Conservation (phyloP, 2,797 vertebrate genomes). For the Sebastes steindachneri region DNA sequence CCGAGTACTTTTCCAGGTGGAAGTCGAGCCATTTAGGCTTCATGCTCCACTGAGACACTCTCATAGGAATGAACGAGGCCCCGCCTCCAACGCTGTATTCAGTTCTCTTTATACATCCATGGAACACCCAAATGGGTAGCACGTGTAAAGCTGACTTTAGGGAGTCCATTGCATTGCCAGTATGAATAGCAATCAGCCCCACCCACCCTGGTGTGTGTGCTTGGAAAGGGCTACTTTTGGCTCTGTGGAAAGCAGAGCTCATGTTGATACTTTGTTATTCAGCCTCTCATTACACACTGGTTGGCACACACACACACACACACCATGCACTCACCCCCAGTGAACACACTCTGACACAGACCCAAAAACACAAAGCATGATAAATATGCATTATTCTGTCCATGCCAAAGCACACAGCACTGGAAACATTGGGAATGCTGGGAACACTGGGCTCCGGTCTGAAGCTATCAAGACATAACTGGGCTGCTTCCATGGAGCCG, state of each 20-base stretch:
- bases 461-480: neutral
- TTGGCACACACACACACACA: neutral
- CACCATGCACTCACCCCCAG: neutral
- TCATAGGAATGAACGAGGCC: too few relatives aligned
- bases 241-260: slow-evolving; percentile 21
- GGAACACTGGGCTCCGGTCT: slow-evolving; percentile 5
- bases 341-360: slow-evolving; percentile 8
- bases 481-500: neutral
- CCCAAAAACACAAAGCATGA: slow-evolving; percentile 4
- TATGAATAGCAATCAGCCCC: slow-evolving; percentile 40
- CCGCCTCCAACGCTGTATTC: too few relatives aligned
- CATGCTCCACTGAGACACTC: too few relatives aligned
- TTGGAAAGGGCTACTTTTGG: slow-evolving; percentile 1
- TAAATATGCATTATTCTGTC: slow-evolving; percentile 29
- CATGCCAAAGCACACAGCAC: slow-evolving; percentile 20
- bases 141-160: slow-evolving; percentile 44
- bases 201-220: neutral
- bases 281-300: slow-evolving; percentile 38
- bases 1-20: too few relatives aligned
- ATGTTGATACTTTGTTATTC: slow-evolving; percentile 44
- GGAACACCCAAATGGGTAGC: slow-evolving; percentile 38
- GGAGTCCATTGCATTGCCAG: slow-evolving; percentile 20
- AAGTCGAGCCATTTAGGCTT: too few relatives aligned
- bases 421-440: neutral
- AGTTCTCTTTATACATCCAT: too few relatives aligned